Evolutionary conservation across 2,113 vertebrate genomes (phyloP).

Genomic region (Eonycteris spelaea): DNA sequence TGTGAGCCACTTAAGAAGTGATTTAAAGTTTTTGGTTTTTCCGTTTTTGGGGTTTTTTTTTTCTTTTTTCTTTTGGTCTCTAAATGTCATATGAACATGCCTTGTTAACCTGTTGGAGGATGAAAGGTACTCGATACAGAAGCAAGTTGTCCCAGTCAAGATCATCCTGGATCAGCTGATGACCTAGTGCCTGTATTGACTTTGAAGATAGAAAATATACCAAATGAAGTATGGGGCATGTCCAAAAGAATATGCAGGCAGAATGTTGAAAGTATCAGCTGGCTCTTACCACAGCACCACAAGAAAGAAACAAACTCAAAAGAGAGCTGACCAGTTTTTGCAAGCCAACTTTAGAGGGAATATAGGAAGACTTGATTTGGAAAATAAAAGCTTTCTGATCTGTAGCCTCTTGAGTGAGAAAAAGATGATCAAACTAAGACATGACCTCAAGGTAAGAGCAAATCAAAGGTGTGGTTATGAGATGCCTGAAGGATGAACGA

Average conservation of each 20-base stretch:
- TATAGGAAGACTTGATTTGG: not conserved
- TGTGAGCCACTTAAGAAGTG: not conserved
- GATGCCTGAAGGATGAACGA: not conserved
- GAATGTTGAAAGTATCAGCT: not conserved
- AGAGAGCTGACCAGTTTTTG: not conserved
- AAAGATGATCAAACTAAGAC: not conserved
- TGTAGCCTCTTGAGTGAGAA: not conserved
- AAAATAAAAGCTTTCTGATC: not conserved
- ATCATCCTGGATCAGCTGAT: not conserved
- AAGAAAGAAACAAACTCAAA: not conserved
- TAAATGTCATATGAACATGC: not conserved
- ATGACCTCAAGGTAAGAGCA: not conserved
- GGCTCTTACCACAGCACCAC: not conserved
- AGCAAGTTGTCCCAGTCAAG: not conserved
- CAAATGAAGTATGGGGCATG: not conserved
- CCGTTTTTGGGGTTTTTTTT: no score
- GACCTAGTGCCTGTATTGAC: not conserved
- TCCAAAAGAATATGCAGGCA: not conserved
- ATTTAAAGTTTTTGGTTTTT: not conserved
- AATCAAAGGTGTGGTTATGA: not conserved
- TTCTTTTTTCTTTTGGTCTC: not conserved
- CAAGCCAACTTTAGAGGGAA: not conserved
- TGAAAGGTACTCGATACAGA: not conserved
- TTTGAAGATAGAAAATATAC: not conserved
- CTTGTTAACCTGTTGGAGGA: not conserved